Evolutionary conservation across 64 coral and sea anemone genomes (phyloP), one percentile per base, ranked within the genome.

Genomic region (Dendronephthya gigantea): DNA sequence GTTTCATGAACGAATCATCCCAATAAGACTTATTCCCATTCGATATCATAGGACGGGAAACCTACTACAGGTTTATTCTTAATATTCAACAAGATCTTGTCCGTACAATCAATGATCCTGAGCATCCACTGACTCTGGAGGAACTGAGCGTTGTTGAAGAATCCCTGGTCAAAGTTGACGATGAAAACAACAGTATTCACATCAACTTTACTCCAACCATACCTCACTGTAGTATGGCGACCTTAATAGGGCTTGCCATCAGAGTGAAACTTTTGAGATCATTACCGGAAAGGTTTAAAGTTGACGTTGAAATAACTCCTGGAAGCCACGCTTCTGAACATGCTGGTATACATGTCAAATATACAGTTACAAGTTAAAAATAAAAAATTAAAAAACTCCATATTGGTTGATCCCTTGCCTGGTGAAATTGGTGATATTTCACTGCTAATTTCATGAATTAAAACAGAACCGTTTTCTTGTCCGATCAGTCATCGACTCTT

Each of bases 201-300:
- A 55, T 98, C 27, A 92, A 90, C 30, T 98, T 98, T 33, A 98
- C 95, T 3, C 95, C 95, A 3, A 98, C 95, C 68, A 98, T 98
- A 23, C 95, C 95, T 3, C 95, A 98, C 76, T 98, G 95, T 47
- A 98, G 95, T 43, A 98, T 98, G 95, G 95, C 95, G 22, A 98
- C 95, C 10, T 72, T 98, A 8, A 98, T 98, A 85, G 95, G 95
- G 19, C 74, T 98, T 66, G 92, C 95, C 2, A 98, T 98, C 66
- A 88, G 95, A 68, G 95, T 98, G 6, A 90, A 92, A 38, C 84
- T 98, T 30, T 83, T 98, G 0, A 83, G 95, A 43, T 90, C 95
- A 52, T 84, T 98, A 39, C 95, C 95, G 1, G 92, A 98, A 36
- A 87, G 92, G 87, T 98, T 98, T 32, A 98, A 97, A 92, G 94